These are phyloP conservation scores for Dreissena rostriformis DNA, from an alignment of 1,140 invertebrate species.

Conservation along the genomic window DNA sequence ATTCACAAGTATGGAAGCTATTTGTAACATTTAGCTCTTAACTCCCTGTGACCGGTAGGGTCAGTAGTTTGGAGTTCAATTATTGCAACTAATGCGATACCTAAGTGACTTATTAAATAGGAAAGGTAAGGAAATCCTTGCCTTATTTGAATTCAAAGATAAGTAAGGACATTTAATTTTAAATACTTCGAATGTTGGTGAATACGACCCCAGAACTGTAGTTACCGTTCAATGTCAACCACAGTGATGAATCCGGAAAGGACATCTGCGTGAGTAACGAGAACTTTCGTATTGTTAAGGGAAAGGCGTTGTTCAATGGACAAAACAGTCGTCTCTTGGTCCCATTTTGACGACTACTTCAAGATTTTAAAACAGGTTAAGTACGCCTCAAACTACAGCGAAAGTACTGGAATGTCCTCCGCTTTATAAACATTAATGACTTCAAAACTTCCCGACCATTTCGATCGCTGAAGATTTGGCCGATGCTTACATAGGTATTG, in stretches of 20 bases:
- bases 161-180: too few relatives aligned
- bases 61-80: too few relatives aligned
- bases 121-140: too few relatives aligned
- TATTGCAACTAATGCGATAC: too few relatives aligned
- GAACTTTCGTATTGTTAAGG: conserved; percentile 59
- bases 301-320: conserved; percentile 64
- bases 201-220: conserved; percentile 63
- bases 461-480: conserved; percentile 71
- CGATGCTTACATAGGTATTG: conserved; percentile 70
- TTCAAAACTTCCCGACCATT: conserved; percentile 59
- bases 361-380: conserved; percentile 58
- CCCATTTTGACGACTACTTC: conserved; percentile 50
- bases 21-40: too few relatives aligned
- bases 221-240: conserved; percentile 58
- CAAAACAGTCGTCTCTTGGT: conserved; percentile 57
- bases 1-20: too few relatives aligned
- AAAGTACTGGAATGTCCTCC: conserved; percentile 9
- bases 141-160: too few relatives aligned
- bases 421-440: conserved; percentile 68
- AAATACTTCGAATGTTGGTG: too few relatives aligned
- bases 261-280: conserved; percentile 59
- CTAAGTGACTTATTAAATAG: too few relatives aligned
- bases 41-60: too few relatives aligned
- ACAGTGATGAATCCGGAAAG: conserved; percentile 61
- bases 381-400: conserved; percentile 55